Evolutionary conservation across 2,888 invertebrate species (phyloP), one percentile per base, ranked within the genome.

Genomic region (Brachypterus glaber): DNA sequence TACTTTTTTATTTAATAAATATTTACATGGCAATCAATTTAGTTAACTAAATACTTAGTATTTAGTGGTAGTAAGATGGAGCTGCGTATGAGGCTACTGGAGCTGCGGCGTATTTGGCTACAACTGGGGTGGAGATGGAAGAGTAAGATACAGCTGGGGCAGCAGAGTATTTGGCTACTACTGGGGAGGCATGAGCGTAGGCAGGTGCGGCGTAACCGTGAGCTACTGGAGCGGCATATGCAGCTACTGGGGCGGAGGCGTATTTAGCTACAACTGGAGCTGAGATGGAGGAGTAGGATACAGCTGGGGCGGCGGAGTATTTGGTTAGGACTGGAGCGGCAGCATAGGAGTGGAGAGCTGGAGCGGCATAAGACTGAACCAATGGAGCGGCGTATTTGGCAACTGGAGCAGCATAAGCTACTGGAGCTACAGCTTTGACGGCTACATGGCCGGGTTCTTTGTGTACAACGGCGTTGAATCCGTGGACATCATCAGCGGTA

Each of bases 391-490:
- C 35, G 39, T 41, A n/a, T 40, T 45, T 16, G 8, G 42, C 47
- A 16, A 43, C 47, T 13, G 44, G 47, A 12, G 51, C 45, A 14
- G 44, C 54, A n/a, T 54, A 53, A 32, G 44, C 44, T 65, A 67
- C 16, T 69, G 70, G 37, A 34, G 70, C 64, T 43, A 51, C 49
- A 37, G 55, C 52, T 35, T 55, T 52, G 25, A 56, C 54, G 34
- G 54, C 56, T 4, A 57, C 53, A n/a, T 40, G 64, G 31, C 59
- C 49, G 3, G 68, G 68, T 46, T 69, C 67, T 18, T 66, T 67
- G 36, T 62, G 63, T 1, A 71, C 71, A 27, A 68, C 48, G 2
- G 71, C 71, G 50, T 70, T 67, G 57, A 71, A 71, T 37, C 71
- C 71, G 43, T 55, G 65, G 43, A 67, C 65, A 13, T 62, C 59